Evolutionary conservation across 2,797 vertebrate genomes (phyloP), one percentile per base, ranked within the genome.

Genomic region (Catostomus latipinnis): DNA sequence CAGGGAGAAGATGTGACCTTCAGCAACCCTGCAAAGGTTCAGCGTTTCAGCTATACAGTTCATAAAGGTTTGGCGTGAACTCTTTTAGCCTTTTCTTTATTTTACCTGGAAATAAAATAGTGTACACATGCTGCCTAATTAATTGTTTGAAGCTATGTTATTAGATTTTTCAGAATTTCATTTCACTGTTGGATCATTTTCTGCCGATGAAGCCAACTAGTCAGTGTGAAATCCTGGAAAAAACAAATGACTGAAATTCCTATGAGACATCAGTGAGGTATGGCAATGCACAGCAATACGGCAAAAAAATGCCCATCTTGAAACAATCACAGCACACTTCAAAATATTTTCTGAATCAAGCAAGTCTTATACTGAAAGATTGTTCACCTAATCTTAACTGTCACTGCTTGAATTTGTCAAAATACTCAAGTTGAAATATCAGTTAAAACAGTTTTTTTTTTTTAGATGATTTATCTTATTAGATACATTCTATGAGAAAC

Each of bases 1-100:
- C 89, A 89, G 90, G 90, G 87, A 89, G 34, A 34, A 34, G 87
- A 90, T 85, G 90, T 92, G 93, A 92, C 90, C 92, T 92, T 87
- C 69, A 85, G 83, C 83, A 86, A 86, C 77, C 89, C 88, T 82
- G 81, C 88, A 85, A 85, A 88, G 85, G 88, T 84, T 78, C 78
- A 83, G 88, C 76, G 86, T 85, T 87, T 80, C 50, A 63, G 56
- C 75, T 81, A 5, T 45, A 79, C 73, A 81, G 52, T 76, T 81
- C 53, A 82, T 34, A 43, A 83, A 66, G 85, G 86, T 77, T 90
- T 89, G 76, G 10, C 46, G 6, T 48, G 4, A 52, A 11, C 45
- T 1, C 4, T 6, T 12, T n/a, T n/a, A 9, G 13, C 52, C 60
- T 65, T 79, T 72, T 48, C 60, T 79, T 79, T 79, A 66, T 34